Evolutionary conservation across 2,113 vertebrate species (phyloP), one percentile per base, ranked within the genome.

Genomic region (Percina caprodes): DNA sequence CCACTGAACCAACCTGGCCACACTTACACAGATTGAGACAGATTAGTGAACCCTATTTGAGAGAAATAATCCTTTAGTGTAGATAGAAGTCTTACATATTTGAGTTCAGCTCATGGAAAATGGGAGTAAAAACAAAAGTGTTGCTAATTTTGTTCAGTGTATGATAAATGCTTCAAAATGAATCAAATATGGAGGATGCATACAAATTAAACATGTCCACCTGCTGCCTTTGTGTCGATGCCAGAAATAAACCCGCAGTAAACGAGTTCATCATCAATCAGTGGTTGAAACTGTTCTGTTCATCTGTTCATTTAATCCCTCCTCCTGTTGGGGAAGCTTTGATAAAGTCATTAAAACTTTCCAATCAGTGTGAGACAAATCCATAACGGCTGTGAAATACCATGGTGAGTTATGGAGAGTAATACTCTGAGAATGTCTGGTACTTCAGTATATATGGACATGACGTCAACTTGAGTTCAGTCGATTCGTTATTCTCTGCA

Each of bases 181-280:
- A 21, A 23, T 71, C 15, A 59, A 59, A 46, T n/a, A 16, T 59
- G 39, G 69, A 21, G 4, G 14, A 13, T 55, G 42, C 18, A 51
- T 26, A 35, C 6, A 23, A 33, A 23, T 73, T 11, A 73, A 61
- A 49, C 18, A 3, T 0, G 9, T 12, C 56, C 70, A 74, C 45
- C 71, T 74, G 71, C 59, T 62, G 71, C 59, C 33, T 35, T 30
- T 35, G 26, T 24, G 30, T 5, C 13, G 14, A 39, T 46, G 71
- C 71, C 71, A 74, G 26, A 61, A 21, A 42, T 24, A 48, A 60
- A 49, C 59, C 54, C n/a, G 69, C 55, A 8, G 69, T 59, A 59
- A 72, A 33, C 9, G n/a, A 5, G 26, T 74, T 61, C 39, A 62
- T 13, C 11, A 30, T 51, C 71, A 39, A 11, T 24, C 46, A 12